These are phyloP conservation scores for human (Homo sapiens) DNA, from an alignment of 2,113 vertebrate genomes.

Conservation along the genomic window GRCh38 chr2:65451501-65452000, in stretches of 20 bases:
- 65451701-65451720: constrained; percentile 44
- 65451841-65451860: constrained; percentile 16
- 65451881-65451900: background rate
- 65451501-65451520: background rate
- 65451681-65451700: background rate
- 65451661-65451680: background rate
- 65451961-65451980: no score
- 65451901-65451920: background rate
- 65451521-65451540: background rate
- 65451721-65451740: constrained; percentile 55
- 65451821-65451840: background rate
- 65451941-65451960: no score
- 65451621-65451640: background rate
- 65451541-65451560: background rate
- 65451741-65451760: constrained; percentile 53
- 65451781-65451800: constrained; percentile 68
- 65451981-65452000: no score
- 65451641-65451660: background rate
- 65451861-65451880: background rate
- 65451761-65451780: constrained; percentile 70
- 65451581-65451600: background rate
- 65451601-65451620: background rate
- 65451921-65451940: background rate
- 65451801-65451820: constrained; percentile 63
- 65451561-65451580: background rate